Percentiles rank a stretch among this genome's conserved stretches.
phyloP scores from a whole-genome alignment of 1,140 invertebrate genomes.

The Hesperophylax magnus region DNA sequence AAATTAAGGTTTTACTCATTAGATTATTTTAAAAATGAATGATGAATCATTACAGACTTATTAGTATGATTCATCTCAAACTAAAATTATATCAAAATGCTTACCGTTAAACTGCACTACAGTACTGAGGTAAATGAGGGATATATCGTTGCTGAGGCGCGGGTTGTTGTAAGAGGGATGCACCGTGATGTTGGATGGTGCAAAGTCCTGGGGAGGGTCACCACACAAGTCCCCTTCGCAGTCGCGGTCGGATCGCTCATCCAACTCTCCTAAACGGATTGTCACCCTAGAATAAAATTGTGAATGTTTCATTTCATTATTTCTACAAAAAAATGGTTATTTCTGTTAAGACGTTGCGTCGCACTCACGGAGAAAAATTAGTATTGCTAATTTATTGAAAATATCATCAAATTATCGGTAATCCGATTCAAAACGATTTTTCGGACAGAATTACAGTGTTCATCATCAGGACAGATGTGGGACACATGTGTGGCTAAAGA shows the following conservation, averaged over 20 bases:
- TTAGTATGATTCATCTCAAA: neutral
- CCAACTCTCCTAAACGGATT: slow-evolving; percentile 72
- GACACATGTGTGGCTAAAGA: too few species aligned
- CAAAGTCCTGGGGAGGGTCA: slow-evolving; percentile 64
- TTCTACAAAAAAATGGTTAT: neutral
- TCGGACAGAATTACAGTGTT: too few species aligned
- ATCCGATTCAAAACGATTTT: too few species aligned
- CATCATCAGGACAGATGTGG: too few species aligned
- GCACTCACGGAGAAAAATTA: too few species aligned
- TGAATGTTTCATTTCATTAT: neutral
- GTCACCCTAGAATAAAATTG: slow-evolving; percentile 60
- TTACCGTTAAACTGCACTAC: slow-evolving; percentile 44
- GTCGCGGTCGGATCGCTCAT: slow-evolving; percentile 66
- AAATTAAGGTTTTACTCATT: too few species aligned
- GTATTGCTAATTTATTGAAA: too few species aligned
- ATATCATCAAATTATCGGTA: too few species aligned
- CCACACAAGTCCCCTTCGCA: slow-evolving; percentile 65
- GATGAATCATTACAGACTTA: too few species aligned
- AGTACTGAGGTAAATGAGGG: slow-evolving; percentile 47
- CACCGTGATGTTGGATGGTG: slow-evolving; percentile 59
- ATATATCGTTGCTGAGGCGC: slow-evolving; percentile 67
- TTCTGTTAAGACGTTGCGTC: too few species aligned
- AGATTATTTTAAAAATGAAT: too few species aligned
- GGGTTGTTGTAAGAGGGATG: slow-evolving; percentile 66
- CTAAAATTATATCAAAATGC: neutral